These are phyloP conservation scores for Eristalis tenax DNA, from an alignment of 2,888 invertebrate genomes.

Conservation along the genomic window DNA sequence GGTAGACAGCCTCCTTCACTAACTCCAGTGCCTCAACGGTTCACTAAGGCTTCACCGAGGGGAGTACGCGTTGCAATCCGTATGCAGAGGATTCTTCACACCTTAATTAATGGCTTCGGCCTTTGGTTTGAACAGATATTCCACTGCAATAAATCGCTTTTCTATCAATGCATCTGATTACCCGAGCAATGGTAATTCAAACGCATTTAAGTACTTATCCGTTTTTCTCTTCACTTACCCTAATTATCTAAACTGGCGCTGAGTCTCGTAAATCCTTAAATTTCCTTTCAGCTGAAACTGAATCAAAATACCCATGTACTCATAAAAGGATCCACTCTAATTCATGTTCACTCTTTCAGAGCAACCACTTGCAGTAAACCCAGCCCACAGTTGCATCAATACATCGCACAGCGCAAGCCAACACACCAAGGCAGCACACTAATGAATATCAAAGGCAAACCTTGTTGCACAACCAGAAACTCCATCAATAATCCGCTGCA, in stretches of 20 bases:
- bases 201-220: not conserved
- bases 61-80: too few relatives aligned
- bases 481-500: not conserved
- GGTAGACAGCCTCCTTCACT: too few relatives aligned
- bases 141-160: too few relatives aligned
- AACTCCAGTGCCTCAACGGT: too few relatives aligned
- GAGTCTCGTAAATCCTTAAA: not conserved
- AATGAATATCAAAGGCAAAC: not conserved
- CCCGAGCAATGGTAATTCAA: not conserved
- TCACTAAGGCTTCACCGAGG: too few relatives aligned
- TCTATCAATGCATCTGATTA: too few relatives aligned
- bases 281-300: not conserved
- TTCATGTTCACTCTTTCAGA: not conserved
- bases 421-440: not conserved
- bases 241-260: not conserved
- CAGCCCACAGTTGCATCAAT: not conserved
- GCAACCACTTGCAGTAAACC: not conserved
- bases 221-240: not conserved
- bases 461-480: not conserved
- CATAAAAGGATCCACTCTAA: not conserved
- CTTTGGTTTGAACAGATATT: too few relatives aligned
- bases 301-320: not conserved
- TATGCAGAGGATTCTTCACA: too few relatives aligned
- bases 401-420: not conserved
- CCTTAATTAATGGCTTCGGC: too few relatives aligned